Evolutionary conservation across 2,797 vertebrate species (phyloP), one percentile per base, ranked within the genome.

Genomic region (Enteromius paludinosus): DNA sequence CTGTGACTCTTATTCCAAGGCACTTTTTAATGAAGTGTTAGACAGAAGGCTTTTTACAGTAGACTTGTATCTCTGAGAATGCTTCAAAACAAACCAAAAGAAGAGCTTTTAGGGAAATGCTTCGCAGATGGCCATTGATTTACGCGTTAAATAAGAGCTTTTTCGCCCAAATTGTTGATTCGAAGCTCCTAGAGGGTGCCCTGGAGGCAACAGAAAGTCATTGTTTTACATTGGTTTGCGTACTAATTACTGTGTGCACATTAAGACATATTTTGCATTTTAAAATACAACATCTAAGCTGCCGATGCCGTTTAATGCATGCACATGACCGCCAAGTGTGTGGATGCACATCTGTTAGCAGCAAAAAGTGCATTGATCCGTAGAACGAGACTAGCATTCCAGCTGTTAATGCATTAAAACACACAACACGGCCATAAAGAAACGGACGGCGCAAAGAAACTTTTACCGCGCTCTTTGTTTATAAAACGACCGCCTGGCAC

Each of bases 1-100:
- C 33, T 62, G 95, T 94, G 96, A 93, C 93, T 95, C 94, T 93
- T 96, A 96, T 96, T 96, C 85, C 79, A 96, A 96, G 91, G 92
- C 90, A 93, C 93, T 93, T 96, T 95, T 97, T 96, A 96, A 97
- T 96, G 95, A 96, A 96, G 96, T 96, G 95, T 95, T 95, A 95
- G 96, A 95, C 95, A 96, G 93, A 91, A 91, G 93, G 93, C 92
- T 93, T 92, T 91, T 93, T 69, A 92, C 93, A 93, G 92, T 89
- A 93, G 89, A 93, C 71, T 25, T 86, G 76, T 74, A 88, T 94
- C 93, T 90, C 90, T 84, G 88, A 93, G 83, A 92, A 94, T 85
- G 90, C 86, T 89, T 86, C 61, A 87, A 89, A 93, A 90, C 92
- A 89, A 91, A 93, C 69, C 84, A 35, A 84, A 38, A 82, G 30